Evolutionary conservation across 2,888 invertebrate species (phyloP), one percentile per base, ranked within the genome.

Genomic region (Metalampra italica): DNA sequence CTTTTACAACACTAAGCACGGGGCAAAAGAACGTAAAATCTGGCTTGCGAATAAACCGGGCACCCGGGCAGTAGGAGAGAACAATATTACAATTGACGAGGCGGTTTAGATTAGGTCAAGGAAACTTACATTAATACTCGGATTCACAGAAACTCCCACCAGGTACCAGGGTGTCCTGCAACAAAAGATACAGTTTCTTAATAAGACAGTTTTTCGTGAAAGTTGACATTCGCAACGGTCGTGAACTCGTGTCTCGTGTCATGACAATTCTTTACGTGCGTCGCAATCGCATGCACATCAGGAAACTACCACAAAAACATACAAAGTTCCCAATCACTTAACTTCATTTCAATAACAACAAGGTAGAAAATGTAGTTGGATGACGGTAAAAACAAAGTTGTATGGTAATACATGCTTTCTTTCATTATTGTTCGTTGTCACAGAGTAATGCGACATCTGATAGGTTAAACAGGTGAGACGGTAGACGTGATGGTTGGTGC

Each of bases 151-250:
- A 32, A 32, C n/a, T 36, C 2, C 36, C 9, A 7, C n/a, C 36
- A 36, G 5, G n/a, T n/a, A n/a, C n/a, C n/a, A n/a, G n/a, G n/a
- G n/a, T 30, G 13, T 15, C 43, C 45, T 45, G 45, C 11, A 45
- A 45, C 29, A 37, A 37, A 37, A n/a, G 34, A 44, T 36, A 15
- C 12, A 32, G 11, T 32, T 32, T 8, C 11, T 32, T 50, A 51
- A 39, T 49, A 46, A 52, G 43, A n/a, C 36, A 36, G 8, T 29
- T 65, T 60, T 63, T 64, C 63, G 72, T 71, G 77, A 78, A 77
- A 78, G 77, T 53, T 48, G 51, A 50, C 55, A 56, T 68, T 68
- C 59, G 64, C 56, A 57, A 68, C 68, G 64, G 68, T 71, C 68
- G 69, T 64, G 72, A 64, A 56, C 66, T 57, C 55, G 55, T 46